Evolutionary conservation across 2,888 invertebrate species (phyloP), one percentile per base, ranked within the genome.

Genomic region (Tridacna gigas): DNA sequence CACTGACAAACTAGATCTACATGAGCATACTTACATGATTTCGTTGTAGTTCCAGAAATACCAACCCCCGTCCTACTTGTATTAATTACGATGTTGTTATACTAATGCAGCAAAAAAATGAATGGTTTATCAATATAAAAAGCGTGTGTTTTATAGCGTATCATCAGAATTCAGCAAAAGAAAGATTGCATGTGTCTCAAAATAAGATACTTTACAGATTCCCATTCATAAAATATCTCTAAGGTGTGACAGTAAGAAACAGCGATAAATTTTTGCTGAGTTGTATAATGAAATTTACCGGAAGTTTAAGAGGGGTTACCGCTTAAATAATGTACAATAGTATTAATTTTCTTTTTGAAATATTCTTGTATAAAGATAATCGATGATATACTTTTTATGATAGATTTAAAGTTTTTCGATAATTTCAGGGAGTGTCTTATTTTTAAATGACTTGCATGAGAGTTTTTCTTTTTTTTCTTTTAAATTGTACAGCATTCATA

Each of bases 251-350:
- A 56, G n/a, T 2, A 63, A 11, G 22, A 63, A 63, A 63, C n/a
- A 25, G 13, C 22, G n/a, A n/a, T n/a, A 22, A 22, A 2, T 22
- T 63, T 63, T 4, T 22, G 13, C 63, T 13, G 22, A 25, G 25
- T 65, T 65, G 65, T 28, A 65, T 65, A 65, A 65, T 65, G 28
- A 25, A 65, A 65, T 26, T 65, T 28, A 65, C 65, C 65, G 65
- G 65, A 65, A 26, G 65, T 65, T 26, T 11, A 26, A 0, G 4
- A 9, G 15, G n/a, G n/a, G n/a, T n/a, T 61, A 5, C n/a, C n/a
- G 25, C 0, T 61, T 61, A 61, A 12, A 25, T 61, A 22, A 12
- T n/a, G 22, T 15, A n/a, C n/a, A 20, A 61, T 61, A 15, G 12
- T 1, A 15, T n/a, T n/a, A n/a, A n/a, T n/a, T n/a, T n/a, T n/a